phyloP scores from a whole-genome alignment of 35 echinoderm and acorn worm genomes.

The Apostichopus californicus region DNA sequence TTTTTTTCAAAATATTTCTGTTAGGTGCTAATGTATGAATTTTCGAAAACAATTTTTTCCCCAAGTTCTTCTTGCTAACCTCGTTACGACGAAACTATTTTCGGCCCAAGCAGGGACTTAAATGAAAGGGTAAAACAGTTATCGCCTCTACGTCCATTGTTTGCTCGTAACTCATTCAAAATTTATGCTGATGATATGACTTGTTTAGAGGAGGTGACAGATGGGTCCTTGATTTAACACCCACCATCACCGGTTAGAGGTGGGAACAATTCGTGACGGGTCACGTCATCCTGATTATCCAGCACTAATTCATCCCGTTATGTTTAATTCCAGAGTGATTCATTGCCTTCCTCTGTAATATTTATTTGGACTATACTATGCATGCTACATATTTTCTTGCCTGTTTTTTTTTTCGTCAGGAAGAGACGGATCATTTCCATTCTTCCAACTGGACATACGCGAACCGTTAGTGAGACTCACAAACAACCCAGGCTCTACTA shows the following conservation, averaged over 20 bases:
- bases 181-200: slow-evolving; percentile 32
- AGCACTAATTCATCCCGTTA: slow-evolving; percentile 16
- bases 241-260: background rate
- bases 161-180: slow-evolving; percentile 22
- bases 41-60: too few relatives aligned
- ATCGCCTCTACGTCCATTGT: background rate
- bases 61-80: too few relatives aligned
- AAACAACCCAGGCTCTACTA: too few relatives aligned
- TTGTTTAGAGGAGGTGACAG: slow-evolving; percentile 18
- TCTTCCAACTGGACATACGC: too few relatives aligned
- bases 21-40: too few relatives aligned
- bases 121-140: background rate
- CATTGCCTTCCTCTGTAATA: background rate
- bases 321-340: background rate
- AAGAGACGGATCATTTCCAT: too few relatives aligned
- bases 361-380: background rate
- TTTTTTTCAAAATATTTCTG: too few relatives aligned
- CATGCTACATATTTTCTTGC: background rate
- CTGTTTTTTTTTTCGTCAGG: too few relatives aligned
- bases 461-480: too few relatives aligned
- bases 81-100: too few relatives aligned
- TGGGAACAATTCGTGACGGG: slow-evolving; percentile 32
- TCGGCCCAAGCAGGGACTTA: too few relatives aligned
- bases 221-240: slow-evolving; percentile 29
- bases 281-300: background rate